phyloP scores from a whole-genome alignment of 2,113 vertebrate species.

The Corvus moneduloides region DNA sequence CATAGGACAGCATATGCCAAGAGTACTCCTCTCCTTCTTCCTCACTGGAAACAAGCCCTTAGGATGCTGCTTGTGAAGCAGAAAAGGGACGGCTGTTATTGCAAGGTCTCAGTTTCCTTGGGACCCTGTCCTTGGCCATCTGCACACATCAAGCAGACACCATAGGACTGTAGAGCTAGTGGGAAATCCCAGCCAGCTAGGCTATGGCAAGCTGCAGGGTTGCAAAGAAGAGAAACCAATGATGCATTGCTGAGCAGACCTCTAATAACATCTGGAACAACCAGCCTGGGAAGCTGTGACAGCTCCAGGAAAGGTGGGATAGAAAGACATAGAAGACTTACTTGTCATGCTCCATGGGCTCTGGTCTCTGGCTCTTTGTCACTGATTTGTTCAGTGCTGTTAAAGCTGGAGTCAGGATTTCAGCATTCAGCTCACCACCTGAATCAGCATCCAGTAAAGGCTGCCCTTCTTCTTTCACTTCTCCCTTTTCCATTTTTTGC shows the following conservation, averaged over 20 bases:
- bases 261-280: neutral
- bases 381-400: constrained; percentile 73
- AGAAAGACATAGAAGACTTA: constrained; percentile 12
- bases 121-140: neutral
- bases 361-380: constrained; percentile 72
- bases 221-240: neutral
- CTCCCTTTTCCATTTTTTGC: constrained; percentile 64
- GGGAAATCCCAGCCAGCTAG: neutral
- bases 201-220: neutral
- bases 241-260: neutral
- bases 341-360: constrained; percentile 84
- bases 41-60: neutral
- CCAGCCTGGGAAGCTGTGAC: neutral
- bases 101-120: neutral
- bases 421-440: constrained; percentile 70
- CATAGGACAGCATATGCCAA: neutral
- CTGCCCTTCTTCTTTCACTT: constrained; percentile 53
- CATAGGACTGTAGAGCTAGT: neutral
- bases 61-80: neutral
- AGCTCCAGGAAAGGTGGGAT: neutral
- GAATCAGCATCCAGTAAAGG: constrained; percentile 66
- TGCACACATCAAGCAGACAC: neutral
- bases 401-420: constrained; percentile 11
- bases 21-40: neutral
- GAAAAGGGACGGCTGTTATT: neutral